Percentiles rank a stretch among this genome's conserved stretches.
phyloP scores from a whole-genome alignment of 2,888 invertebrate species.

The Boloria euphrosyne region DNA sequence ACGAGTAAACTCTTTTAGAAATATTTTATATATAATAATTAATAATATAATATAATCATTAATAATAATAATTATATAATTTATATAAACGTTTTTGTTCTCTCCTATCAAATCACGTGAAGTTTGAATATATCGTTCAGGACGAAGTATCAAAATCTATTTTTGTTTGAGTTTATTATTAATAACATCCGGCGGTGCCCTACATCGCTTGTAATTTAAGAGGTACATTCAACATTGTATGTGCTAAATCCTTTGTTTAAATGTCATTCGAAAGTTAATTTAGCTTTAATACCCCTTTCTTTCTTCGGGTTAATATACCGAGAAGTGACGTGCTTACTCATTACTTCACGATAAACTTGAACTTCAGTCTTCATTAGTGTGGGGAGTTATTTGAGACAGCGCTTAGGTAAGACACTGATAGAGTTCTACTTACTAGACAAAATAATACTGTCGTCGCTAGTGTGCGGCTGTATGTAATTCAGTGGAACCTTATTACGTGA shows the following conservation, averaged over 20 bases:
- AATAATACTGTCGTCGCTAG: neutral
- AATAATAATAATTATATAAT: too few relatives aligned
- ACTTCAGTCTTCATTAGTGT: constrained; percentile 9
- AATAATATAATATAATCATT: too few relatives aligned
- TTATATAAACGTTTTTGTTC: neutral
- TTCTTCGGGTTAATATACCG: constrained; percentile 27
- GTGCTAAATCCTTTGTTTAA: constrained; percentile 49
- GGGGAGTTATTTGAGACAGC: constrained; percentile 12
- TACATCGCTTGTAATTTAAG: constrained; percentile 56
- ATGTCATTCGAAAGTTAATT: constrained; percentile 45
- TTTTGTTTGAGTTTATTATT: constrained; percentile 61
- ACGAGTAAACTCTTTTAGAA: too few relatives aligned
- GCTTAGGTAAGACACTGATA: constrained; percentile 10
- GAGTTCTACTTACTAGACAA: neutral
- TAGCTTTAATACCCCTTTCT: constrained; percentile 37
- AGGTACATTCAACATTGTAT: constrained; percentile 52
- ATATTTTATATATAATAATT: too few relatives aligned
- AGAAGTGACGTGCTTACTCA: constrained; percentile 30
- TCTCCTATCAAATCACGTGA: too few relatives aligned
- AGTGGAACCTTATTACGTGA: constrained; percentile 35
- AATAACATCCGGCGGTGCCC: constrained; percentile 63
- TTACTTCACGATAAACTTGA: constrained; percentile 26
- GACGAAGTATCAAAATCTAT: constrained; percentile 52
- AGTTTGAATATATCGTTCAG: neutral
- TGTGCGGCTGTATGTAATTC: constrained; percentile 3